Conservation (phyloP, 2,888 invertebrate genomes). For the Cryptops parisi region DNA sequence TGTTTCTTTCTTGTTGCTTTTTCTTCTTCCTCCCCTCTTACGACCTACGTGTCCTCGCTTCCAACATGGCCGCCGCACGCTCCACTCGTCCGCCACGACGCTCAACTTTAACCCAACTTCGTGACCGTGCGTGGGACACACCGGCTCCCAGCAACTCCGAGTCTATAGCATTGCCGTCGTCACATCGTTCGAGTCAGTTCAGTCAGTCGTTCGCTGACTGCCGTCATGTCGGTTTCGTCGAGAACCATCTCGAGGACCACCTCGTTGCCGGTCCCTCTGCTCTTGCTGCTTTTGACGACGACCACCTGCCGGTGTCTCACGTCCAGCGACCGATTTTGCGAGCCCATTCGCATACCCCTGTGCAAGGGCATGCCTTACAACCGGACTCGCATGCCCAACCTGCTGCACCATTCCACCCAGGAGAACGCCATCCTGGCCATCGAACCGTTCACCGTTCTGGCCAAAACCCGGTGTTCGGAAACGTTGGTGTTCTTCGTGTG, state of each 20-base stretch:
- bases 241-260: too few relatives aligned
- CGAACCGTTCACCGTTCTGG: conserved; percentile 97
- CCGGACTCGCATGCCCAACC: conserved; percentile 90
- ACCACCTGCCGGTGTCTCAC: not conserved
- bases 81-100: not conserved
- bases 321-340: conserved; percentile 47
- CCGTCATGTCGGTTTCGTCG: too few relatives aligned
- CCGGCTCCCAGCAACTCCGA: too few relatives aligned
- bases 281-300: not conserved
- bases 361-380: conserved; percentile 94
- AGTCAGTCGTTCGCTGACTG: too few relatives aligned
- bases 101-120: not conserved
- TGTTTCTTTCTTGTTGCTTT: too few relatives aligned
- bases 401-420: conserved; percentile 90
- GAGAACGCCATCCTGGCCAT: conserved; percentile 95
- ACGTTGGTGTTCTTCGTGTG: conserved; percentile 95
- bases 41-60: too few relatives aligned
- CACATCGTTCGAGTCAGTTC: too few relatives aligned
- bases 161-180: too few relatives aligned
- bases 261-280: too few relatives aligned
- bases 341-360: conserved; percentile 96
- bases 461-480: conserved; percentile 91
- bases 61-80: too few relatives aligned
- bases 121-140: not conserved
- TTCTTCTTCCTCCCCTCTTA: too few relatives aligned